Percentiles rank a stretch among this genome's conserved stretches.
Conservation (phyloP, 2,113 vertebrate genomes). For the Maccullochella peelii region DNA sequence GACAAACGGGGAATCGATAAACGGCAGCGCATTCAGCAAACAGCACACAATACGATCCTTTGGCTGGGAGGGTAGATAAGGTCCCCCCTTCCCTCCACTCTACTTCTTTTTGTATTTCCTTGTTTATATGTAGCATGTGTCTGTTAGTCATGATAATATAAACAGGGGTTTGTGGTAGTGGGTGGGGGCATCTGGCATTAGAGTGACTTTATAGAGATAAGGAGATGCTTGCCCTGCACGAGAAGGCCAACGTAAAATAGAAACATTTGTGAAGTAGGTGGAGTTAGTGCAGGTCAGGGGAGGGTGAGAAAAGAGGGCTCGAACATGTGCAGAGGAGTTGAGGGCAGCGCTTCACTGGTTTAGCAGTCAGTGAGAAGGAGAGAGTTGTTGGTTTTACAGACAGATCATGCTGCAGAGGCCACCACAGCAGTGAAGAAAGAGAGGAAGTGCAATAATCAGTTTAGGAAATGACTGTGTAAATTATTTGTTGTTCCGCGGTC, state of each 20-base stretch:
- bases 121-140: slow-evolving; percentile 42
- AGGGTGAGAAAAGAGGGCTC: slow-evolving; percentile 41
- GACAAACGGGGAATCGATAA: slow-evolving; percentile 59
- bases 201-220: slow-evolving; percentile 41
- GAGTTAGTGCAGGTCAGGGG: slow-evolving; percentile 57
- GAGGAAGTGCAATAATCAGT: slow-evolving; percentile 74
- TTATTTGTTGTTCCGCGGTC: slow-evolving; percentile 2
- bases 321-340: slow-evolving; percentile 27
- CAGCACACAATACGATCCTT: slow-evolving; percentile 63
- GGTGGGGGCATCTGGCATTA: slow-evolving; percentile 2
- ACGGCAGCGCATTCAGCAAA: slow-evolving; percentile 50
- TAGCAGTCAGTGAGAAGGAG: background rate
- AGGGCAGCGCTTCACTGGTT: slow-evolving; percentile 33
- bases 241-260: slow-evolving; percentile 25
- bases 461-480: slow-evolving; percentile 74
- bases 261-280: slow-evolving; percentile 61
- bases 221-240: background rate
- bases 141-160: slow-evolving; percentile 26
- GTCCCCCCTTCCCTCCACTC: background rate
- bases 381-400: slow-evolving; percentile 15
- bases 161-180: background rate
- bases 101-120: slow-evolving; percentile 11
- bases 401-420: slow-evolving; percentile 5
- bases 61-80: slow-evolving; percentile 69
- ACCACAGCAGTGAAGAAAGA: slow-evolving; percentile 40